Evolutionary conservation across 2,888 invertebrate genomes (phyloP).

Genomic region (Piscicola geometra): DNA sequence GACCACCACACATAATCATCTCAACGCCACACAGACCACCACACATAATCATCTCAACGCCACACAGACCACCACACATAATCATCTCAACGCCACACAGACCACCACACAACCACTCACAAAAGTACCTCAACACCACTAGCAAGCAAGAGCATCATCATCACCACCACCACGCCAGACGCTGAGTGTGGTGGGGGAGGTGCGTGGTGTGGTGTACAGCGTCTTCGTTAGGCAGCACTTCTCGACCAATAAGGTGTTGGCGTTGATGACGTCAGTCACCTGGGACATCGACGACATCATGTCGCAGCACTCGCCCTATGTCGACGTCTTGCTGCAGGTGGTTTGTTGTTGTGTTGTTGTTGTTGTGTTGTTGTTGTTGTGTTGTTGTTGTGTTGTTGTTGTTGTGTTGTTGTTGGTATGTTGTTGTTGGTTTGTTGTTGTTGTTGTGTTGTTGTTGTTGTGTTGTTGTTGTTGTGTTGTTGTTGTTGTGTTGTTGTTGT

Average conservation of each 20-base stretch:
- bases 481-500: no score
- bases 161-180: conserved; percentile 60
- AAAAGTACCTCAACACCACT: no score
- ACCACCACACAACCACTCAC: no score
- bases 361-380: not conserved
- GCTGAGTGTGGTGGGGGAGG: conserved; percentile 67
- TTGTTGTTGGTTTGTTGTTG: no score
- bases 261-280: conserved; percentile 79
- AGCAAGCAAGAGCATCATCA: no score
- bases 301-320: conserved; percentile 84
- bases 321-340: conserved; percentile 57
- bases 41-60: no score
- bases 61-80: no score
- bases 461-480: no score
- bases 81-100: no score
- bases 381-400: not conserved
- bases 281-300: conserved; percentile 82
- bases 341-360: not conserved
- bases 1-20: no score
- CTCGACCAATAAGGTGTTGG: conserved; percentile 70
- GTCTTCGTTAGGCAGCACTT: conserved; percentile 75
- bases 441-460: no score
- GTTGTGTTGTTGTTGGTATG: not conserved
- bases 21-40: no score
- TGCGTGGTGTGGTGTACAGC: conserved; percentile 80